These are phyloP conservation scores for Steinernema hermaphroditum DNA, from an alignment of 2,888 invertebrate species.

Conservation along the genomic window DNA sequence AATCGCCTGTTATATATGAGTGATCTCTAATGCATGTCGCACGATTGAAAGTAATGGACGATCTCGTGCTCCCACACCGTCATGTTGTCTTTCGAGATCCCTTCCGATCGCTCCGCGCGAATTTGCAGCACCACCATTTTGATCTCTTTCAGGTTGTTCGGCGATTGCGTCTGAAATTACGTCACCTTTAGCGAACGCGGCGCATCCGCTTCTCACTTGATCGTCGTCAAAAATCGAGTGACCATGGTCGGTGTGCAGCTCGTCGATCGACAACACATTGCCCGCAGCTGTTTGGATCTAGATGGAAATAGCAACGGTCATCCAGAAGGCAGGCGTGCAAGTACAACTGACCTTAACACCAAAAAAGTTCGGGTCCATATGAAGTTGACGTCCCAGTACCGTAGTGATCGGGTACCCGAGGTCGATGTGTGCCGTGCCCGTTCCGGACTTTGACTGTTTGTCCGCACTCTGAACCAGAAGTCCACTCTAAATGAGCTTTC, in stretches of 20 bases:
- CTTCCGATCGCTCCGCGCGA: constrained; percentile 52
- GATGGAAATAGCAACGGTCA: background rate
- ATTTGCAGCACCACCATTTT: constrained; percentile 59
- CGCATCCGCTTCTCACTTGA: constrained; percentile 29
- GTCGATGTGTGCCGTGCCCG: constrained; percentile 45
- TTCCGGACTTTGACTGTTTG: constrained; percentile 36
- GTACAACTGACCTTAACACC: constrained; percentile 55
- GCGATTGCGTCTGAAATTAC: constrained; percentile 53
- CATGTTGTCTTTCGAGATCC: constrained; percentile 47
- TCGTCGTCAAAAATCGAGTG: constrained; percentile 44
- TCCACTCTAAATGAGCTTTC: constrained; percentile 52
- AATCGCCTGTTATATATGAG: background rate
- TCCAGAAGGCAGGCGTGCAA: background rate
- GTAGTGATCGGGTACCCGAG: constrained; percentile 63
- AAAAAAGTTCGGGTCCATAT: constrained; percentile 65
- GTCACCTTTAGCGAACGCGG: background rate
- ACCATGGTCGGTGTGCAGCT: constrained; percentile 39
- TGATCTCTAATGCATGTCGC: constrained; percentile 9
- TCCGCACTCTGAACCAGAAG: constrained; percentile 55
- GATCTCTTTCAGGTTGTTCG: constrained; percentile 59
- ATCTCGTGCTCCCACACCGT: constrained; percentile 54
- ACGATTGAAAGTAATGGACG: constrained; percentile 55
- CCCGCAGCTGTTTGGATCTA: constrained; percentile 25
- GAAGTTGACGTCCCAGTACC: constrained; percentile 60
- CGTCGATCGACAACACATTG: constrained; percentile 39